Conservation (phyloP, 2,113 vertebrate genomes). For the Aptenodytes patagonicus region DNA sequence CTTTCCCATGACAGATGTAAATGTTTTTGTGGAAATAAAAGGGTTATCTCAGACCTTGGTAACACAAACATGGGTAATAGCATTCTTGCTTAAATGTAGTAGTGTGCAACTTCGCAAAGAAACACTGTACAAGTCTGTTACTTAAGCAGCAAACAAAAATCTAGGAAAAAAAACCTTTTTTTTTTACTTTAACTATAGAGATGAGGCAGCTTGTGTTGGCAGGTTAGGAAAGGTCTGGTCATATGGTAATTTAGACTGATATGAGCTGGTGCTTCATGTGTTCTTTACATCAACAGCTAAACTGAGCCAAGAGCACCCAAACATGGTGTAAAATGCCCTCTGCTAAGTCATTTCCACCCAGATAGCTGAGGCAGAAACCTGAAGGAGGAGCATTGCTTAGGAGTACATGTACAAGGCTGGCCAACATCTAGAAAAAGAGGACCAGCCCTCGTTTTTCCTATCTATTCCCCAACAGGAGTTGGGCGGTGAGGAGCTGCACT, state of each 20-base stretch:
- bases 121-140: rapidly evolving
- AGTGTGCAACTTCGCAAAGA: not conserved
- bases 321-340: not conserved
- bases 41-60: not conserved
- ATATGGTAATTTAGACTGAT: not conserved
- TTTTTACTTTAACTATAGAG: not conserved
- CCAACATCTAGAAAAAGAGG: not conserved
- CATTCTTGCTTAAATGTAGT: not conserved
- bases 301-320: not conserved
- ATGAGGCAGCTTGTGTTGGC: not conserved
- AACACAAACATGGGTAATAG: not conserved
- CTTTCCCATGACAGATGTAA: not conserved
- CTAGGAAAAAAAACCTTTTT: not conserved
- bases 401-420: not conserved
- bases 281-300: not conserved
- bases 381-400: not conserved
- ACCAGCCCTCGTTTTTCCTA: not conserved
- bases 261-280: not conserved
- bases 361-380: not conserved
- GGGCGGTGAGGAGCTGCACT: not conserved
- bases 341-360: not conserved
- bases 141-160: not conserved
- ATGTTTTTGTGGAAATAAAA: not conserved
- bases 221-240: not conserved
- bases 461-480: not conserved